Evolutionary conservation across 2,797 vertebrate species (phyloP).

Genomic region (Phrynocephalus forsythii): DNA sequence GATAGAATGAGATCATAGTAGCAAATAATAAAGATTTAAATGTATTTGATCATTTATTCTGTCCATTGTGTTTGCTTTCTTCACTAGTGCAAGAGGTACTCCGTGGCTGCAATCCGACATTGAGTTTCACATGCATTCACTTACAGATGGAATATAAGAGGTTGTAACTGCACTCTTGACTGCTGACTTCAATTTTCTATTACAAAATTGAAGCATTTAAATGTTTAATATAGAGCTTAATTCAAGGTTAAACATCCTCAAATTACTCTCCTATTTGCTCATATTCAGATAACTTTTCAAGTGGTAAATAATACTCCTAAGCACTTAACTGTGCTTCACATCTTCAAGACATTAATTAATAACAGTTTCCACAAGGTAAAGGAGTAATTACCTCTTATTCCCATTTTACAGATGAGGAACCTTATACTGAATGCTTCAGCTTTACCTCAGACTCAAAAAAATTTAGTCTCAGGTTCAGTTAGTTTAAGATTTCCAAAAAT

Average conservation of each 20-base stretch:
- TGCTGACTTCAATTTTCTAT: conserved; percentile 62
- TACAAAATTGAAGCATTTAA: conserved; percentile 69
- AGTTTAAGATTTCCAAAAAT: conserved; percentile 51
- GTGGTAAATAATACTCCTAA: conserved; percentile 75
- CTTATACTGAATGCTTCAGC: conserved; percentile 64
- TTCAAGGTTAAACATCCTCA: conserved; percentile 75
- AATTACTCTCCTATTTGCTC: conserved; percentile 76
- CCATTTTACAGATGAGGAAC: conserved; percentile 74
- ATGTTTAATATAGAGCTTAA: conserved; percentile 72
- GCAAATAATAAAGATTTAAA: conserved; percentile 55
- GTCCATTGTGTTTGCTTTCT: conserved; percentile 63
- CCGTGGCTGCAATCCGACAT: conserved; percentile 52
- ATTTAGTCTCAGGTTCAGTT: conserved; percentile 58
- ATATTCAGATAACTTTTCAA: conserved; percentile 76
- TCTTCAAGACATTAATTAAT: conserved; percentile 73
- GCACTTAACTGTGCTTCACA: conserved; percentile 74
- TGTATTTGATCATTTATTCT: conserved; percentile 64
- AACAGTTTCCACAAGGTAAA: conserved; percentile 68
- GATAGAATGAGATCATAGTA: conserved; percentile 51
- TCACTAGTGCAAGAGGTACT: conserved; percentile 61
- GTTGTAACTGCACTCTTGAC: neutral
- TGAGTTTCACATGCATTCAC: neutral
- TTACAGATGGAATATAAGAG: neutral
- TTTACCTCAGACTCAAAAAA: conserved; percentile 64
- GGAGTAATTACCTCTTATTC: conserved; percentile 72